These are phyloP conservation scores for Boloria euphrosyne DNA, from an alignment of 2,888 invertebrate genomes.

Conservation along the genomic window DNA sequence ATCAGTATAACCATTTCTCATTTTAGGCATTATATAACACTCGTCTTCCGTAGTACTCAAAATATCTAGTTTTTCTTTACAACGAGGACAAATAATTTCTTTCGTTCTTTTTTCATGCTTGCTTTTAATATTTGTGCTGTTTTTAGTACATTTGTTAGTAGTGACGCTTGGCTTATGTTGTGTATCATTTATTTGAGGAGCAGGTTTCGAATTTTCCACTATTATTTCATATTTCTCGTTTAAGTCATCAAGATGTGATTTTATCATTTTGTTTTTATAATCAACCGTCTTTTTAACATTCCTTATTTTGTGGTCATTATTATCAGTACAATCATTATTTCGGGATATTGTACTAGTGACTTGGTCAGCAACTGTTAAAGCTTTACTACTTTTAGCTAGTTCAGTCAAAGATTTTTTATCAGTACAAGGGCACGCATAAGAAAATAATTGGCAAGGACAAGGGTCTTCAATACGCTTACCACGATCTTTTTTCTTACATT, in stretches of 20 bases:
- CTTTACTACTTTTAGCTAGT: conserved; percentile 42
- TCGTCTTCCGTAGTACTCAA: conserved; percentile 60
- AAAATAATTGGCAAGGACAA: conserved; percentile 69
- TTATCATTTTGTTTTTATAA: conserved; percentile 53
- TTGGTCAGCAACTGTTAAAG: conserved; percentile 39
- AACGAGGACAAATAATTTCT: conserved; percentile 63
- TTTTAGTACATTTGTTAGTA: conserved; percentile 26
- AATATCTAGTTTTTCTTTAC: conserved; percentile 63
- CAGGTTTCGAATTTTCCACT: neutral
- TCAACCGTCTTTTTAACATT: conserved; percentile 42
- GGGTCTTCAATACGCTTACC: conserved; percentile 58
- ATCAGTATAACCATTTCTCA: conserved; percentile 28
- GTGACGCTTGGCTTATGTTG: conserved; percentile 10
- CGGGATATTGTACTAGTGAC: conserved; percentile 42
- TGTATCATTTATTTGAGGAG: neutral
- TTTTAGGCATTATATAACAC: conserved; percentile 46
- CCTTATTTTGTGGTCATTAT: conserved; percentile 41
- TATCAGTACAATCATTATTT: conserved; percentile 39
- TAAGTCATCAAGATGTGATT: conserved; percentile 43
- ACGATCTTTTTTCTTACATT: conserved; percentile 54
- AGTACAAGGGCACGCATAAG: conserved; percentile 65
- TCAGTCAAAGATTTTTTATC: conserved; percentile 44
- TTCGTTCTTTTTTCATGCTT: conserved; percentile 49
- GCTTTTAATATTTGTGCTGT: conserved; percentile 24
- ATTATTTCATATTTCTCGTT: conserved; percentile 23